Evolutionary conservation across 2,113 vertebrate species (phyloP).

Genomic region (Aix galericulata): DNA sequence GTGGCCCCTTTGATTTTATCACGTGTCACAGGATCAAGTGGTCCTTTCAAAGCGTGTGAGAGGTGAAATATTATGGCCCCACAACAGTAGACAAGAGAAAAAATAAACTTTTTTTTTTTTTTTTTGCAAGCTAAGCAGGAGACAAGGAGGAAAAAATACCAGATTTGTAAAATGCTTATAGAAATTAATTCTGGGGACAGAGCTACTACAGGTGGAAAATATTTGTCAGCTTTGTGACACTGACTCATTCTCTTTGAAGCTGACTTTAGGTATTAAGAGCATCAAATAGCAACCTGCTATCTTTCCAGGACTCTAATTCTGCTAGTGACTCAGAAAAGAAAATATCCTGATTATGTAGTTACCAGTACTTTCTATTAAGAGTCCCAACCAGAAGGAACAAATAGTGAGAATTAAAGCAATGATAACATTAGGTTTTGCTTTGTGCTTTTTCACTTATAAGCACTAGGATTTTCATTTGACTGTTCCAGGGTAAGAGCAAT

Average conservation of each 20-base stretch:
- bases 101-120: not conserved
- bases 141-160: not conserved
- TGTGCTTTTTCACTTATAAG: constrained; percentile 29
- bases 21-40: constrained; percentile 57
- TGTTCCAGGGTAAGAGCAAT: not conserved
- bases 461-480: not conserved
- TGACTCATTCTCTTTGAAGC: not conserved
- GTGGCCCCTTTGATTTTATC: constrained; percentile 46
- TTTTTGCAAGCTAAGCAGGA: not conserved
- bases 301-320: constrained; percentile 5
- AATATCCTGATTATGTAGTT: constrained; percentile 15
- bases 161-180: not conserved
- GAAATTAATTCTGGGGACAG: not conserved
- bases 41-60: constrained; percentile 60
- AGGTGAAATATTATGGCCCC: constrained; percentile 6
- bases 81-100: constrained; percentile 14
- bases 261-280: constrained; percentile 7
- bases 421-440: constrained; percentile 16
- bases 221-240: not conserved
- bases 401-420: constrained; percentile 32
- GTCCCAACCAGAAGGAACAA: not conserved
- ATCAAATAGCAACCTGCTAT: not conserved
- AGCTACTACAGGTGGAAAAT: not conserved
- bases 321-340: not conserved
- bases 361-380: constrained; percentile 2